These are phyloP conservation scores for Leptinotarsa texana DNA, from an alignment of 1,140 invertebrate species.

Conservation along the genomic window DNA sequence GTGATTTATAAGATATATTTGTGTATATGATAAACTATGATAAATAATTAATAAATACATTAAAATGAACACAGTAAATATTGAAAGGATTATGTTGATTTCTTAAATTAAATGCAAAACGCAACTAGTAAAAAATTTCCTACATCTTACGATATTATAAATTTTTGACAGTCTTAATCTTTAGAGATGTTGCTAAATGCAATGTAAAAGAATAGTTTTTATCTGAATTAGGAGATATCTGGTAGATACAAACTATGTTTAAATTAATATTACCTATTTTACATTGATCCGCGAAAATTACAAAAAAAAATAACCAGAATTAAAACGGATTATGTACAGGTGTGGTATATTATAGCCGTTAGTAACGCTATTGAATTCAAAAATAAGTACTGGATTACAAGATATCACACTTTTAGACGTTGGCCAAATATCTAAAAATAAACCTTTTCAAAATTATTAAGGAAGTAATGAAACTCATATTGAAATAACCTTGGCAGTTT, in stretches of 20 bases:
- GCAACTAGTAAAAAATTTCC: constrained; percentile 44
- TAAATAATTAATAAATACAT: constrained; percentile 33
- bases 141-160: constrained; percentile 42
- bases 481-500: no score
- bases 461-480: no score
- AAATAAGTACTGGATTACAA: constrained; percentile 27
- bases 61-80: constrained; percentile 28
- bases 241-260: constrained; percentile 39
- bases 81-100: constrained; percentile 24
- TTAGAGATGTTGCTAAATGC: constrained; percentile 43
- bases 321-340: constrained; percentile 15
- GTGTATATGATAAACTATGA: constrained; percentile 29
- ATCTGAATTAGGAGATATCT: constrained; percentile 35
- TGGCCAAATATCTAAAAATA: neutral
- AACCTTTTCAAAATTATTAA: neutral
- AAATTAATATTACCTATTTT: constrained; percentile 35
- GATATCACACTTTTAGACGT: neutral
- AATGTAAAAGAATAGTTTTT: constrained; percentile 46
- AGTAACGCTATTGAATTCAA: constrained; percentile 2
- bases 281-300: constrained; percentile 25
- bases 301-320: neutral
- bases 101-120: constrained; percentile 41
- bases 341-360: constrained; percentile 5
- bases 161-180: constrained; percentile 44
- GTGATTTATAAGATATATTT: constrained; percentile 20